Evolutionary conservation across 2,797 vertebrate genomes (phyloP), one percentile per base, ranked within the genome.

Genomic region (Pangasius djambal): DNA sequence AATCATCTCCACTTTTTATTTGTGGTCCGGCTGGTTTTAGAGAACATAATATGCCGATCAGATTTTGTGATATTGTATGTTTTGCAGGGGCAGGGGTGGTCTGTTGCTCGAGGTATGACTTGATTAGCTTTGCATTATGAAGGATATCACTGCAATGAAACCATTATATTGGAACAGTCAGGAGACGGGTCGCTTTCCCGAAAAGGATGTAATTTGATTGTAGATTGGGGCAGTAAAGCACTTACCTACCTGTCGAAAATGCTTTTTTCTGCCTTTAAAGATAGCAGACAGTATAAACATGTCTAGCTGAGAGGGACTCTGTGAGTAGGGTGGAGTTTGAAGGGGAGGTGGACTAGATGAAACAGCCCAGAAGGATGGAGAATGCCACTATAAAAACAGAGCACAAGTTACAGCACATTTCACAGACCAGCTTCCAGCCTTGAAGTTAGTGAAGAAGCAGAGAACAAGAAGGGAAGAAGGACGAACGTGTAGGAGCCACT

Each of bases 1-100:
- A 93, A 95, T 95, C 94, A 95, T 95, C 95, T 93, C 94, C 94
- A 93, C 85, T 90, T 92, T 91, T 89, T 89, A 89, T 91, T 90
- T 91, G 84, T 59, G 59, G 44, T 81, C 70, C 85, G 92, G 86
- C 88, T 79, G 90, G 87, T 90, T 94, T 92, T 94, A 91, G 89
- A 55, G 31, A 92, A 88, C 81, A 88, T 83, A 86, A 83, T 77
- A 83, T 52, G 85, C 86, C 57, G 84, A 94, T 94, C 90, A 93
- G 72, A 91, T 92, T 34, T 91, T 84, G 69, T 95, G 87, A 91
- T 75, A 78, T 50, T 72, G 93, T 91, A 92, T 94, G 93, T 91
- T 90, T 92, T 89, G 83, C 87, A 77, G 9, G 63, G 40, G 59
- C 25, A 8, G 65, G 57, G 72, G 87, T 3, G 89, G 82, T 84